A percentile compares a stretch with the other conserved stretches of the same genome.
These are phyloP conservation scores for Ceratoteleas bidentatus DNA, from an alignment of 1,140 invertebrate species.

Conservation along the genomic window DNA sequence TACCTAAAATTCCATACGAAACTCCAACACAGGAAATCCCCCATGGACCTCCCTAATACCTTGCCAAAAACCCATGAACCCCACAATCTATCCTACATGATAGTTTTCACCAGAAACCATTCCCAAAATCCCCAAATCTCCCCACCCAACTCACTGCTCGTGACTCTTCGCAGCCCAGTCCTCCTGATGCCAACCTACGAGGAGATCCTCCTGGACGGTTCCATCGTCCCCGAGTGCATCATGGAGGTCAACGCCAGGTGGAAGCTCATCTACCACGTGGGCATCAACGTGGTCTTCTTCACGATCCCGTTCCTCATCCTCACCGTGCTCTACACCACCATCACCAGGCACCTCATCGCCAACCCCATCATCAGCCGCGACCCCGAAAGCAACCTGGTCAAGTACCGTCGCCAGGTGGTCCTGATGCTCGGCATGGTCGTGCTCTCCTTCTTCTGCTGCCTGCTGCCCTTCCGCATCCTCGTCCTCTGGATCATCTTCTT, in stretches of 20 bases:
- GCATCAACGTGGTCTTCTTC: conserved; percentile 88
- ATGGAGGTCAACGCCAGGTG: conserved; percentile 85
- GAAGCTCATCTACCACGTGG: conserved; percentile 87
- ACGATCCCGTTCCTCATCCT: conserved; percentile 88
- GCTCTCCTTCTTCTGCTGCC: conserved; percentile 91
- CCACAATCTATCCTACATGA: no score
- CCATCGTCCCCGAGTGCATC: conserved; percentile 84
- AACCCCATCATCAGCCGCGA: conserved; percentile 84
- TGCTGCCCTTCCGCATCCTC: conserved; percentile 91
- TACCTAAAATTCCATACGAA: no score
- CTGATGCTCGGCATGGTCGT: conserved; percentile 93
- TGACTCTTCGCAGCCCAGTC: conserved; percentile 81
- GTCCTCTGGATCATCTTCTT: conserved; percentile 89
- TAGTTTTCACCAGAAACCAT: no score
- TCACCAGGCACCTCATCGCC: conserved; percentile 87
- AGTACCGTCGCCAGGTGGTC: conserved; percentile 87
- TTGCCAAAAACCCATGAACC: no score
- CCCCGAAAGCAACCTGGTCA: conserved; percentile 82
- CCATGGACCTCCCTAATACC: no score
- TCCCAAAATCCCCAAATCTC: no score
- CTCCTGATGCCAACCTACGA: conserved; percentile 82
- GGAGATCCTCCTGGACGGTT: conserved; percentile 71
- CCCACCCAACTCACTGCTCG: no score
- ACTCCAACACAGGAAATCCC: no score
- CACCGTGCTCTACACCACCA: conserved; percentile 88